A percentile compares a stretch with the other conserved stretches of the same genome.
These are phyloP conservation scores for Archivesica marissinica DNA, from an alignment of 1,140 invertebrate genomes.

Conservation along the genomic window DNA sequence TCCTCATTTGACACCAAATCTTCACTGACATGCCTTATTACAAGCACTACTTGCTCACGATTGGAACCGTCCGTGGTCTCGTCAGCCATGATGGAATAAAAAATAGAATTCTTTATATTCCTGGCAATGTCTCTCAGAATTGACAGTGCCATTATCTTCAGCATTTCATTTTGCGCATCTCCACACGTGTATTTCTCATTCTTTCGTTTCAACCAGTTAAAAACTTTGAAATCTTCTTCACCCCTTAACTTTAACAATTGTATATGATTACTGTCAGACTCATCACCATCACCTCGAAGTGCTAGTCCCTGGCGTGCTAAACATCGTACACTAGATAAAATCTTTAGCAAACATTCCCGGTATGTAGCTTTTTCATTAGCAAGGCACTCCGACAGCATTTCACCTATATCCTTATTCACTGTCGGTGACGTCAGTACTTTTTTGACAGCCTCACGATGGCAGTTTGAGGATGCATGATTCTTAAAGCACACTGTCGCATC, in stretches of 20 bases:
- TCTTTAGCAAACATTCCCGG: neutral
- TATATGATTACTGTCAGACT: too few species aligned
- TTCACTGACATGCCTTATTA: conserved; percentile 38
- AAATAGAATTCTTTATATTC: conserved; percentile 6
- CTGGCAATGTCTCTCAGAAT: neutral
- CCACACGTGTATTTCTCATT: conserved; percentile 24
- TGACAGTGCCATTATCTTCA: neutral
- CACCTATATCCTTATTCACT: conserved; percentile 11
- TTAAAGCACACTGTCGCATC: neutral
- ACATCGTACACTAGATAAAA: neutral
- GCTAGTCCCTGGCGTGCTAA: conserved; percentile 19
- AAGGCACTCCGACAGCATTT: conserved; percentile 9
- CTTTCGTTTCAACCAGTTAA: conserved; percentile 19
- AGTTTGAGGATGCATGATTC: conserved; percentile 4
- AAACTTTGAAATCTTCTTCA: neutral
- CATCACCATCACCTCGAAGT: conserved; percentile 17
- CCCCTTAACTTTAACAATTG: too few species aligned
- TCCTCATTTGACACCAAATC: neutral
- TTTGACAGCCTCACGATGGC: conserved; percentile 14
- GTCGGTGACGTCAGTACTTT: neutral
- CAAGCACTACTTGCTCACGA: too few species aligned
- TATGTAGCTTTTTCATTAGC: neutral
- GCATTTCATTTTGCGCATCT: conserved; percentile 23
- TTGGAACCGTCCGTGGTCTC: conserved; percentile 50
- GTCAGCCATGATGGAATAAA: conserved; percentile 53